phyloP scores from a whole-genome alignment of 2,888 invertebrate species.

The Sthenelais limicola region DNA sequence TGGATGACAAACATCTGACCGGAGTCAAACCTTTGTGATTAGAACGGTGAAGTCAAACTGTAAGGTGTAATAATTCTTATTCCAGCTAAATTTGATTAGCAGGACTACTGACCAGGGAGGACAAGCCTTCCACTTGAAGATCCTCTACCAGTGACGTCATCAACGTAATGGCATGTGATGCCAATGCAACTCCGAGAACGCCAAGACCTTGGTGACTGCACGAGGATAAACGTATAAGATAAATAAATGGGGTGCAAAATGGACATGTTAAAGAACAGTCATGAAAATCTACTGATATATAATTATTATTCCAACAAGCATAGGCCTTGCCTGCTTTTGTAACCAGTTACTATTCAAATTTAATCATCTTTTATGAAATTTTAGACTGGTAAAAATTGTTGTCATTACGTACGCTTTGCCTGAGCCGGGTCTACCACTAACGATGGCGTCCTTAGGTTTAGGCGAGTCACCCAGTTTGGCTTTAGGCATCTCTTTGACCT shows the following conservation, averaged over 20 bases:
- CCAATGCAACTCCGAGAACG: slow-evolving; percentile 90
- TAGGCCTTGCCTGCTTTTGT: no score
- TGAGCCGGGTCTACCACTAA: slow-evolving; percentile 55
- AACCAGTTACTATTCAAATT: no score
- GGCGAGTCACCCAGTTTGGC: slow-evolving; percentile 22
- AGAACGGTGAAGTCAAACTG: no score
- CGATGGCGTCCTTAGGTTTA: slow-evolving; percentile 42
- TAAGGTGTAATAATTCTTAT: no score
- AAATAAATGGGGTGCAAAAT: no score
- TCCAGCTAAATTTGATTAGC: no score
- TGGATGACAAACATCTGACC: no score
- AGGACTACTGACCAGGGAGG: slow-evolving; percentile 41
- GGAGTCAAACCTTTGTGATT: no score
- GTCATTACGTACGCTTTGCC: slow-evolving; percentile 56
- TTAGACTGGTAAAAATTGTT: no score
- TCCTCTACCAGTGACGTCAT: slow-evolving; percentile 83
- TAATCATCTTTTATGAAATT: no score
- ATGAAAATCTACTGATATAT: no score
- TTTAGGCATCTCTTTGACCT: slow-evolving; percentile 42
- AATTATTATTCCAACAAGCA: not conserved
- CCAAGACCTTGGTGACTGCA: slow-evolving; percentile 88
- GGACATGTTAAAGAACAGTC: no score
- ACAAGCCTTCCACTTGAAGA: slow-evolving; percentile 79
- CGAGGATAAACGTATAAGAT: not conserved
- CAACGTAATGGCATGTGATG: slow-evolving; percentile 86